Conservation (phyloP, 1,140 invertebrate genomes). For the Heliothis virescens region DNA sequence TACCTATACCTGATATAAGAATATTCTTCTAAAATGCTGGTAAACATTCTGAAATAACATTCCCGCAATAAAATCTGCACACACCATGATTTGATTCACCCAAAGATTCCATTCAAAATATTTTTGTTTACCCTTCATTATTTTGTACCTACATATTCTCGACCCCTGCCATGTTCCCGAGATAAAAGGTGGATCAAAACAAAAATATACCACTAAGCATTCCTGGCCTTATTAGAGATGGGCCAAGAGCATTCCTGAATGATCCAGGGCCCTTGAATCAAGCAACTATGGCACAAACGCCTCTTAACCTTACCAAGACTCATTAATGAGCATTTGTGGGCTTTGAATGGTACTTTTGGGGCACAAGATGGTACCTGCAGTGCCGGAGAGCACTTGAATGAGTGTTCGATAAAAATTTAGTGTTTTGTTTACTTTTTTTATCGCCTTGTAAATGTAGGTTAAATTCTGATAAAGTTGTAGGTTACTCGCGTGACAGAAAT, state of each 20-base stretch:
- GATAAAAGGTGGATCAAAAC: conserved; percentile 6
- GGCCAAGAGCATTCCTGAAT: conserved; percentile 17
- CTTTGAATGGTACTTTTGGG: conserved; percentile 20
- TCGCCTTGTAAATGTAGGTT: background rate
- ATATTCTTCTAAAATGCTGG: too few species aligned
- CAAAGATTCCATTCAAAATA: too few species aligned
- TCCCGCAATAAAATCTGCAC: too few species aligned
- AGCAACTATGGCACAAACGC: conserved; percentile 31
- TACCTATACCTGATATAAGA: too few species aligned
- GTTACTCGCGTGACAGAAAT: too few species aligned
- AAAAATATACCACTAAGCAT: background rate
- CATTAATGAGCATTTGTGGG: conserved; percentile 36
- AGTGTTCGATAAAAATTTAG: background rate
- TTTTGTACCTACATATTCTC: background rate
- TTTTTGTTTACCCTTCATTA: background rate
- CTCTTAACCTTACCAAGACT: conserved; percentile 1
- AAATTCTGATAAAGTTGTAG: background rate
- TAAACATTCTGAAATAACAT: too few species aligned
- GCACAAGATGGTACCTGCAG: conserved; percentile 1
- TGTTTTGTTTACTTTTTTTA: background rate
- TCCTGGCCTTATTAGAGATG: conserved; percentile 14
- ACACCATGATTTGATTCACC: too few species aligned
- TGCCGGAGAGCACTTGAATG: conserved; percentile 21
- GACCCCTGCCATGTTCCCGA: background rate
- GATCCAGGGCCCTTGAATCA: conserved; percentile 2